phyloP scores from a whole-genome alignment of 2,888 invertebrate species.

The Beris chalybata region DNA sequence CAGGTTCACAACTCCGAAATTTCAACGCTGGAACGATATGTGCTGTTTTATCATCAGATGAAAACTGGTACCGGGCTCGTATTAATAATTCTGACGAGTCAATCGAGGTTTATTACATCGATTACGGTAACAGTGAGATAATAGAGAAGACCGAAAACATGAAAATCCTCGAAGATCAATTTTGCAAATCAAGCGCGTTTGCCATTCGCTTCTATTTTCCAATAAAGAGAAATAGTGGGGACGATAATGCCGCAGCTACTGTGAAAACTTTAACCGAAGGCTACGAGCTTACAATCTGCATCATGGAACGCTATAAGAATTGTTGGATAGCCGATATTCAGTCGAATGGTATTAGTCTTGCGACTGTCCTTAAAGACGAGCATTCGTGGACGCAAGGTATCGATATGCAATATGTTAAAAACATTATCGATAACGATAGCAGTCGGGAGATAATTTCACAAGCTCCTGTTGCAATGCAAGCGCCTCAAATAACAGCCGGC shows the following conservation, averaged over 20 bases:
- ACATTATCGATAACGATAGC: conserved; percentile 45
- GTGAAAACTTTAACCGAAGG: conserved; percentile 33
- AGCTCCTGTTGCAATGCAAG: not conserved
- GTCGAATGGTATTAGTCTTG: conserved; percentile 43
- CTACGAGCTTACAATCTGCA: conserved; percentile 35
- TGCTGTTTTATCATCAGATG: conserved; percentile 65
- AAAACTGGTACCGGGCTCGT: conserved; percentile 72
- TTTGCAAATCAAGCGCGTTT: conserved; percentile 51
- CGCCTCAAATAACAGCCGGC: not conserved
- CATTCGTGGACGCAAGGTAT: conserved; percentile 45
- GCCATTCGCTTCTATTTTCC: conserved; percentile 53
- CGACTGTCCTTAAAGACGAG: conserved; percentile 46
- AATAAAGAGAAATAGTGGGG: conserved; percentile 41
- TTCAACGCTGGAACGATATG: conserved; percentile 62
- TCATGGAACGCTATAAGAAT: conserved; percentile 37
- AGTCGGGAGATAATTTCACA: not conserved
- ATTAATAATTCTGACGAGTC: conserved; percentile 57
- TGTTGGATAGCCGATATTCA: conserved; percentile 37
- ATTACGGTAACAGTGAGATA: conserved; percentile 71
- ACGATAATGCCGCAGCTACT: conserved; percentile 36
- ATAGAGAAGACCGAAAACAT: conserved; percentile 55
- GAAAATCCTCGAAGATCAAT: conserved; percentile 58
- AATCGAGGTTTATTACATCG: conserved; percentile 62
- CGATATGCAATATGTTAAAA: conserved; percentile 50
- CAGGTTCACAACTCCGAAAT: conserved; percentile 52